These are phyloP conservation scores for Poecilia picta DNA, from an alignment of 2,797 vertebrate genomes.

Conservation along the genomic window DNA sequence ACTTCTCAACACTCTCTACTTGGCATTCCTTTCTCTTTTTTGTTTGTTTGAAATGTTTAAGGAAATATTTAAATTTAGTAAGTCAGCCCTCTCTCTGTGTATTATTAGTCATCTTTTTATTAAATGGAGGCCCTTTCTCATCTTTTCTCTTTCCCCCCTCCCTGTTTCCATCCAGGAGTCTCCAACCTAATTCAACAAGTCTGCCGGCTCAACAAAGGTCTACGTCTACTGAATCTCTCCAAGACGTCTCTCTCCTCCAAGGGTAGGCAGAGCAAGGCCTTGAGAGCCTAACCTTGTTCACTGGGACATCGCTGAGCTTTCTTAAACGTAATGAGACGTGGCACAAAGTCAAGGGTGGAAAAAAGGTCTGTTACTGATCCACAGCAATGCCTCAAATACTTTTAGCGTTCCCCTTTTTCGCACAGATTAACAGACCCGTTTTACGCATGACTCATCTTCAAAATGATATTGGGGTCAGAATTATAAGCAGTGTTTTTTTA, in stretches of 20 bases:
- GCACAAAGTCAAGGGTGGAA: not conserved
- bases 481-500: constrained; percentile 52
- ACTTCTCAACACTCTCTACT: not conserved
- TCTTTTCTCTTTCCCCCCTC: not conserved
- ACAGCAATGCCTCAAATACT: constrained; percentile 6
- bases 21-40: not conserved
- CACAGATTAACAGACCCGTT: constrained; percentile 26
- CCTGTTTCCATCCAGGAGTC: constrained; percentile 77
- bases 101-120: not conserved
- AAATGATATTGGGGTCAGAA: constrained; percentile 59
- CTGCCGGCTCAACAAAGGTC: constrained; percentile 89
- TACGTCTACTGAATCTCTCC: constrained; percentile 90
- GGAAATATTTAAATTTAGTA: not conserved
- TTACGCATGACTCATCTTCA: constrained; percentile 37
- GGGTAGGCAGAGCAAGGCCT: constrained; percentile 77
- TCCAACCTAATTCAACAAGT: constrained; percentile 91
- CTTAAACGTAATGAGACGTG: not conserved
- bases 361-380: not conserved
- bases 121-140: not conserved
- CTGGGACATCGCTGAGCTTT: not conserved
- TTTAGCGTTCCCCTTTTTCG: constrained; percentile 1
- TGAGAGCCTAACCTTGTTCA: constrained; percentile 41
- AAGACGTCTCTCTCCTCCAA: constrained; percentile 90
- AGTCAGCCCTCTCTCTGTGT: not conserved
- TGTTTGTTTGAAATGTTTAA: not conserved